Evolutionary conservation across 2,888 invertebrate species (phyloP), one percentile per base, ranked within the genome.

Genomic region (Lepidochrysops patricia): DNA sequence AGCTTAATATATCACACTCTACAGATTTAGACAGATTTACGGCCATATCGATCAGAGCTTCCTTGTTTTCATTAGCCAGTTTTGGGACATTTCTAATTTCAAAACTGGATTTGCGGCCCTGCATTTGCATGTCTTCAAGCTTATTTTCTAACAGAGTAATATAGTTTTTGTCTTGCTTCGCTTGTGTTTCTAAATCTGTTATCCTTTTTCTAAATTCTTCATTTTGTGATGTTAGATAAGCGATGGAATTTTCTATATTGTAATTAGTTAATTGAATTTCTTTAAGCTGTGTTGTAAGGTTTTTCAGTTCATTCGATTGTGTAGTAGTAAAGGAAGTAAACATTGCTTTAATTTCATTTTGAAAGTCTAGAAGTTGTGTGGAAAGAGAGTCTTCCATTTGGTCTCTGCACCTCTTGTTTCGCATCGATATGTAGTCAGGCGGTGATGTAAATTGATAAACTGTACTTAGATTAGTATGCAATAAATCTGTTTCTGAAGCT

Each of bases 1-100:
- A 61, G 56, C 65, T 66, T n/a, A 61, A 27, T 5, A 67, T 59
- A 12, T 34, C n/a, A 12, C 12, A 34, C 34, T 34, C 34, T 34
- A 34, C 34, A 1, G 66, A 64, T 1, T 56, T 29, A 1, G 64
- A 60, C 0, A 66, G 27, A 1, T 9, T 19, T 1, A 48, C 13
- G 1, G 64, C 61, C 64, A 65, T 64, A 0, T 61, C 26, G 0
- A 64, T 25, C 1, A 67, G 50, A 23, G 63, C 63, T 13, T 62
- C 52, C n/a, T 58, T 61, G 0, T 54, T 57, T 57, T 66, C 64
- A 1, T 32, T 58, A 0, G 50, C 13, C 3, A 27, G 43, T 49
- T 60, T 66, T 1, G 63, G 67, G 0, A 66, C 61, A 52, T 63
- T 65, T 49, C 64, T 63, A 12, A 67, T 61, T 50, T 67, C 65